These are phyloP conservation scores for Drosophila aff. DNA, from an alignment of 1,140 invertebrate genomes.

Conservation along the genomic window DNA sequence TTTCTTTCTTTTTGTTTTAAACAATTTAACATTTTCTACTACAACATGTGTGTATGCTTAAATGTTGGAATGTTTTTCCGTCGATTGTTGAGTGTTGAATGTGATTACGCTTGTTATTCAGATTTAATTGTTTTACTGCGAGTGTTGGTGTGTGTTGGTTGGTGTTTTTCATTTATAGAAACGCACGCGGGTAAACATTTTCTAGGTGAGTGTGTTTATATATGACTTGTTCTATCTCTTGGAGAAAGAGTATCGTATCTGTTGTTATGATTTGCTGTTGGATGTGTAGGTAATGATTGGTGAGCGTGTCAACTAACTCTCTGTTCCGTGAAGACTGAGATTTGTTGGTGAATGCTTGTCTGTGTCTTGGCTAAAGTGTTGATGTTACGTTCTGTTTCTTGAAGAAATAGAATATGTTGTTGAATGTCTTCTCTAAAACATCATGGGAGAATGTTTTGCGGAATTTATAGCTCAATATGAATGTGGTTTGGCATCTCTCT, in stretches of 20 bases:
- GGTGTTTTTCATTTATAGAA: not conserved
- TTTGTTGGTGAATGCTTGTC: not conserved
- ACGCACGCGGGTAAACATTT: not conserved
- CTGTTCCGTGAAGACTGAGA: not conserved
- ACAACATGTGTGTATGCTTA: constrained; percentile 39
- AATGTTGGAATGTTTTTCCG: constrained; percentile 11
- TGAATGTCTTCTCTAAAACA: not conserved
- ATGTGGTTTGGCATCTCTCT: too few species aligned
- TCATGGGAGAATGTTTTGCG: too few species aligned
- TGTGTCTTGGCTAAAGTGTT: not conserved
- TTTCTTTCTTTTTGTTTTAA: constrained; percentile 42
- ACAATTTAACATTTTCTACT: constrained; percentile 70
- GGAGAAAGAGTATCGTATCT: not conserved
- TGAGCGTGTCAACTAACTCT: not conserved
- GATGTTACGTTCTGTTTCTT: too few species aligned
- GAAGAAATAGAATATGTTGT: not conserved
- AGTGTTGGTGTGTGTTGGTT: not conserved
- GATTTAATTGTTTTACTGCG: not conserved
- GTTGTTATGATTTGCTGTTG: not conserved
- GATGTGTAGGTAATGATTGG: not conserved
- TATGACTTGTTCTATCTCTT: not conserved
- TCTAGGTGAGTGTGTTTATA: not conserved
- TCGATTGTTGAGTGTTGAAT: not conserved
- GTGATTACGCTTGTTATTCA: constrained; percentile 1
- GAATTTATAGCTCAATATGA: constrained; percentile 1